These are phyloP conservation scores for Drosophila mettleri DNA, from an alignment of 2,888 invertebrate species.

Conservation along the genomic window DNA sequence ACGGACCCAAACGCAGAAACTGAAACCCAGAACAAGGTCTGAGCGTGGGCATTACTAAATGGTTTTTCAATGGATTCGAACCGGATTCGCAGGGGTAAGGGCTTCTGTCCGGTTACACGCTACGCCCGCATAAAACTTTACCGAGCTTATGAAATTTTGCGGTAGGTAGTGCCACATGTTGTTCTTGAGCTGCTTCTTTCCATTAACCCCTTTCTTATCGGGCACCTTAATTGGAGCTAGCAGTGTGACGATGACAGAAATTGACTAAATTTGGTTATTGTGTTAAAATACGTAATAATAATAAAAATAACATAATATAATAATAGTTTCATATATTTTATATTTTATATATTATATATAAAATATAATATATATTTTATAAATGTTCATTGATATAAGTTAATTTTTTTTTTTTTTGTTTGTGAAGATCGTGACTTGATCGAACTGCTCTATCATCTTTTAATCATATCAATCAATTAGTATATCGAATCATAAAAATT, in stretches of 20 bases:
- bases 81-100: conserved; percentile 26
- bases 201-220: background rate
- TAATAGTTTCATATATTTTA: too few relatives aligned
- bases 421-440: too few relatives aligned
- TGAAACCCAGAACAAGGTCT: conserved; percentile 29
- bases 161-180: conserved; percentile 43
- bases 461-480: too few relatives aligned
- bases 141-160: conserved; percentile 64
- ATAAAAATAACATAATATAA: too few relatives aligned
- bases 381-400: too few relatives aligned
- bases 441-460: background rate
- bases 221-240: background rate
- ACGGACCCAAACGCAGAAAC: conserved; percentile 29
- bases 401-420: too few relatives aligned
- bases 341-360: too few relatives aligned
- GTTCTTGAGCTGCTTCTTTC: conserved; percentile 2
- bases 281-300: too few relatives aligned
- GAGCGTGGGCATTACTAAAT: conserved; percentile 58
- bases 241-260: background rate
- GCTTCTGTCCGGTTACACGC: conserved; percentile 16
- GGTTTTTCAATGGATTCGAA: conserved; percentile 72
- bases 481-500: background rate
- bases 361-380: too few relatives aligned
- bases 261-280: too few relatives aligned
- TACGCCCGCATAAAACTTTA: conserved; percentile 50